Conservation (phyloP, 2,113 vertebrate species). For the Petrocephalus microphthalmus region DNA sequence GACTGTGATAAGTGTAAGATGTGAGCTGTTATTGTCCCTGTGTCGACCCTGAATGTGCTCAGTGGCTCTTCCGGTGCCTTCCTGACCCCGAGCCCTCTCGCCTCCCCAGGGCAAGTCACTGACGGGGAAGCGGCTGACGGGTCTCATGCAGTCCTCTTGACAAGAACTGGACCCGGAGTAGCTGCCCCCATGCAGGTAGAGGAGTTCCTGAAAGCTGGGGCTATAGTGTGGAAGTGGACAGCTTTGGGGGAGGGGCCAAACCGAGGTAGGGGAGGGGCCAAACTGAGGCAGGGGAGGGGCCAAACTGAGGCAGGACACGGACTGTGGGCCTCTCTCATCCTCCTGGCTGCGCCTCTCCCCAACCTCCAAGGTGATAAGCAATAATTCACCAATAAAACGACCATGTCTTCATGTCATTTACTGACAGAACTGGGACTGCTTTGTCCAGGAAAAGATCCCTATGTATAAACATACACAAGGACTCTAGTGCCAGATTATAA, state of each 20-base stretch:
- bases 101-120: slow-evolving; percentile 82
- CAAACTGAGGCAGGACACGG: background rate
- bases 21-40: background rate
- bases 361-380: slow-evolving; percentile 55
- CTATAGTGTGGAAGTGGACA: slow-evolving; percentile 23
- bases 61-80: background rate
- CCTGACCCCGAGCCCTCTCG: background rate
- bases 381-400: slow-evolving; percentile 51
- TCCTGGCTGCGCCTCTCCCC: slow-evolving; percentile 16
- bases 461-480: slow-evolving; percentile 30
- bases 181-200: slow-evolving; percentile 22
- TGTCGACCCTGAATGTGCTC: background rate
- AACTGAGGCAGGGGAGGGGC: background rate
- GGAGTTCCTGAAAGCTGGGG: slow-evolving; percentile 11
- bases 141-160: slow-evolving; percentile 98
- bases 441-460: slow-evolving; percentile 39
- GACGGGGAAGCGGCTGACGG: slow-evolving; percentile 87
- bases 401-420: slow-evolving; percentile 36
- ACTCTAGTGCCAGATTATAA: background rate
- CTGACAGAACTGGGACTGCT: slow-evolving; percentile 25
- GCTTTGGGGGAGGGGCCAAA: slow-evolving; percentile 9
- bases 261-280: background rate
- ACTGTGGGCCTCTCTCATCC: background rate
- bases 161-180: slow-evolving; percentile 40
- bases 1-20: background rate